Base-by-base conservation (phyloP, 2,888 invertebrate genomes). In the Lottia scabra region DNA sequence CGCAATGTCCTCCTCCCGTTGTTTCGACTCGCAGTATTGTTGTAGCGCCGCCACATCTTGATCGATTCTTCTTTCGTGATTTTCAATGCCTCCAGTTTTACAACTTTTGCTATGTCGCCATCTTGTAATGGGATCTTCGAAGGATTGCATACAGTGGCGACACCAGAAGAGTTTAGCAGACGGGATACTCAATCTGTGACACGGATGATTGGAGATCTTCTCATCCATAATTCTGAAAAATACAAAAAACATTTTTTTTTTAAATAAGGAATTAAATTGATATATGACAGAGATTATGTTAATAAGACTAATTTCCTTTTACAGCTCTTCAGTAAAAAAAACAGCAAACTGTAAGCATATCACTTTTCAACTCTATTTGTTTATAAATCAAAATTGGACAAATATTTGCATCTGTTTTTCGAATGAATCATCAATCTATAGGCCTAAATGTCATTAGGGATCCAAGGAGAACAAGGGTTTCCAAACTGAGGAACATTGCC, bases 31-130 rank as follows among this genome's bases (percentile, higher is more conserved):
- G n/a, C 46, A 46, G 43, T 48, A 70, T 5, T 46, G 38, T 43
- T 70, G 56, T 44, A 77, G 63, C 1, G 79, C 77, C 16, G 75
- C 70, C 0, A 77, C 73, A 67, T 79, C 79, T 30, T 76, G 69
- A 56, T 79, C 77, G 43, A 73, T 63, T 38, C 79, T 72, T 6
- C 72, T 66, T 23, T 73, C 75, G 27, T 72, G 73, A 64, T 79
- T 79, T 27, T 68, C 71, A 13, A 75, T 71, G 0, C 75, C 73
- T 8, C 70, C 75, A 30, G 74, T 78, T 64, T 80, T 79, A 63
- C 86, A 86, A 45, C 76, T 80, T 66, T 82, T 83, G 70, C 86
- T 86, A 75, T 86, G 86, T 43, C 84, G 79, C 86, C 86, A 86
- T 69, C 86, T 78, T 15, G 83, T 79, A 44, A 86, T 86, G n/a